Conservation (phyloP, 2,888 invertebrate species). For the Noctua comes region DNA sequence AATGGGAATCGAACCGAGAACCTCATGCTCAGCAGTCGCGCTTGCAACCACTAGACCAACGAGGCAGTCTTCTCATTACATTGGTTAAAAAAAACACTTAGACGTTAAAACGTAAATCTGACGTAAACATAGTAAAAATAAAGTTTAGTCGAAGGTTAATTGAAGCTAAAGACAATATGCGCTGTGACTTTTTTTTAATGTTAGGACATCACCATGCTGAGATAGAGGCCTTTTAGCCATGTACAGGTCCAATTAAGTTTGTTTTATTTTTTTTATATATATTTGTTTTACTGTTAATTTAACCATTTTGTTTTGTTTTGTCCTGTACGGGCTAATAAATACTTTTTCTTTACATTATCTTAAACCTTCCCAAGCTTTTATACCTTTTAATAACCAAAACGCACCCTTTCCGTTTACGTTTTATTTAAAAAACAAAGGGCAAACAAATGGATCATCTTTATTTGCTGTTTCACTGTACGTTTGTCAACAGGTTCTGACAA, state of each 20-base stretch:
- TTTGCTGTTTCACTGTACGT: constrained; percentile 51
- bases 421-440: constrained; percentile 28
- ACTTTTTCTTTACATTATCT: too few relatives aligned
- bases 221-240: too few relatives aligned
- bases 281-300: too few relatives aligned
- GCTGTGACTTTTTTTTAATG: too few relatives aligned
- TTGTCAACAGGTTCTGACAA: constrained; percentile 46
- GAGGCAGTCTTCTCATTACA: not conserved
- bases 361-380: not conserved
- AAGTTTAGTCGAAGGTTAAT: not conserved
- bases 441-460: constrained; percentile 54
- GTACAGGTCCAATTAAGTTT: too few relatives aligned
- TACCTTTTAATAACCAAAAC: constrained; percentile 3
- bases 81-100: too few relatives aligned
- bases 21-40: not conserved
- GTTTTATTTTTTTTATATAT: too few relatives aligned
- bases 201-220: too few relatives aligned
- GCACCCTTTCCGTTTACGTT: constrained; percentile 1
- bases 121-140: not conserved
- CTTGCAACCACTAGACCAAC: too few relatives aligned
- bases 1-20: not conserved
- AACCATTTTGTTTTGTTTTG: too few relatives aligned
- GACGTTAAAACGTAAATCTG: not conserved
- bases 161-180: not conserved
- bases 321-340: too few relatives aligned